Evolutionary conservation across 2,888 invertebrate species (phyloP), one percentile per base, ranked within the genome.

Genomic region (Subacronicta megacephala): DNA sequence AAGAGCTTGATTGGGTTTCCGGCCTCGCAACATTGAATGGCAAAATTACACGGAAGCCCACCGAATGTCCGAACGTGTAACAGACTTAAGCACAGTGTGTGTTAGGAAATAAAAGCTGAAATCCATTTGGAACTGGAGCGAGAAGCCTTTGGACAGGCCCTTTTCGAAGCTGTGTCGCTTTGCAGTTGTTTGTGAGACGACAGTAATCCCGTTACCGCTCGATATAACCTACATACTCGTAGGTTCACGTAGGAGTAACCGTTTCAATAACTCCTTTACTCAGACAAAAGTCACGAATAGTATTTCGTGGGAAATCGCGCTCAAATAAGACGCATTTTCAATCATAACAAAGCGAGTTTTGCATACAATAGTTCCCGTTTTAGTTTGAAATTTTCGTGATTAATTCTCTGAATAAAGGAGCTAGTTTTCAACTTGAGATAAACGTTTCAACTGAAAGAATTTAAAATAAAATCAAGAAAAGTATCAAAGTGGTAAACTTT

Each of bases 91-190:
- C 69, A 74, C 75, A 74, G 77, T 74, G 75, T 74, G 62, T 66
- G 68, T 67, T 69, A 59, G 54, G 68, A 73, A 72, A 63, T 69
- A 41, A 77, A 73, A 75, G 60, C 61, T 51, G 51, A 83, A 85
- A 80, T 80, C 84, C 84, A 82, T 82, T 81, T 80, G 75, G 50
- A 77, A 79, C 79, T 87, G 80, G 80, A 58, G 45, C 33, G 44
- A 35, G 65, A 59, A 69, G 61, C 67, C 62, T 64, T 62, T 65
- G 51, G 51, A 71, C 55, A 46, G 64, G 63, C 43, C 40, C 20
- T 62, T 77, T 70, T 59, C 47, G 62, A 65, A 72, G 71, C 41
- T 63, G 59, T 71, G 72, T 72, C 46, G 76, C 82, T 85, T 83
- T 74, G 67, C 75, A 75, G 68, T 62, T 81, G 79, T 80, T 69